Evolutionary conservation across 1,140 invertebrate genomes (phyloP).

Genomic region (Potamilus streckersoni): DNA sequence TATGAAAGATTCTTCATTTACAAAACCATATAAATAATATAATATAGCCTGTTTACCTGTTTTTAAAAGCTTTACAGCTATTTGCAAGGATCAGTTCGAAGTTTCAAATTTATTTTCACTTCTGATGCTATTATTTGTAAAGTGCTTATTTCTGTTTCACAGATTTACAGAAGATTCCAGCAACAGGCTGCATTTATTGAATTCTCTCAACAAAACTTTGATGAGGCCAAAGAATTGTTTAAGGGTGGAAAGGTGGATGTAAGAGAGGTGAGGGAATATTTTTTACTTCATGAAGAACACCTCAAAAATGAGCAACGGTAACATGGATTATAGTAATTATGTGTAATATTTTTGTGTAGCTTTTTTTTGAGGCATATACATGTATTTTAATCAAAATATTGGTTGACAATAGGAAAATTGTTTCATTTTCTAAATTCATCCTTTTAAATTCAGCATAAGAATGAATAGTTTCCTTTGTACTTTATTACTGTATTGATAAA

Average conservation of each 20-base stretch:
- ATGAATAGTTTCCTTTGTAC: no score
- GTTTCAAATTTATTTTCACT: no score
- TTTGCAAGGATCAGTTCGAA: no score
- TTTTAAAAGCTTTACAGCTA: no score
- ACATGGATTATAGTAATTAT: not conserved
- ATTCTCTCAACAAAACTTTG: conserved; percentile 69
- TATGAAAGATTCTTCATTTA: no score
- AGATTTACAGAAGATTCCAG: conserved; percentile 65
- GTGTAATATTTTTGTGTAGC: not conserved
- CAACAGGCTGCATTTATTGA: conserved; percentile 71
- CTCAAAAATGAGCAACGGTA: not conserved
- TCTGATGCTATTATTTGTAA: no score
- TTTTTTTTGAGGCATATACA: not conserved
- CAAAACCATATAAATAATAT: no score
- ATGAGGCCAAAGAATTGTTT: conserved; percentile 69
- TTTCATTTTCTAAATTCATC: no score
- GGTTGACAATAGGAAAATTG: no score
- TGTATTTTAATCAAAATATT: not conserved
- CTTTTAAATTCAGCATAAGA: no score
- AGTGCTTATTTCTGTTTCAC: conserved; percentile 18
- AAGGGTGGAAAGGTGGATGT: conserved; percentile 67
- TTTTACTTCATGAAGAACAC: not conserved
- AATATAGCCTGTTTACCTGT: no score
- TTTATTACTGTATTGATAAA: no score
- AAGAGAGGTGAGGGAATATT: conserved; percentile 63